Percentiles rank a stretch among this genome's conserved stretches.
phyloP scores from a whole-genome alignment of 2,113 vertebrate species.

The Ammodramus savannarum region DNA sequence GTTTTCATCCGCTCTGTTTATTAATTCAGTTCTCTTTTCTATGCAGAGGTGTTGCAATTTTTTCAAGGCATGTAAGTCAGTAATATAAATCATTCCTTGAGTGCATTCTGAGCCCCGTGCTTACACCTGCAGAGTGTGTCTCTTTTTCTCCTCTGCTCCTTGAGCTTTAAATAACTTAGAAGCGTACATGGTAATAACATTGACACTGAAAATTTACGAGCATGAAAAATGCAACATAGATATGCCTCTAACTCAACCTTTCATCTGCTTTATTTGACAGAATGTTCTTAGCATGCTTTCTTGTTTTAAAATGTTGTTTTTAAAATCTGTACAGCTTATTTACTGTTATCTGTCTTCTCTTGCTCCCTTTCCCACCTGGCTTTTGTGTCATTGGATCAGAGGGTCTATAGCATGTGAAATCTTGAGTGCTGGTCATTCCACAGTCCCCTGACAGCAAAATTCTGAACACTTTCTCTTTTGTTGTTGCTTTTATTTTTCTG shows the following conservation, averaged over 20 bases:
- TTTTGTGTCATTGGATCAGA: neutral
- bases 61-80: conserved; percentile 7
- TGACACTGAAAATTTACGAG: neutral
- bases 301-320: neutral
- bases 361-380: neutral
- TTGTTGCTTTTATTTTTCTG: neutral
- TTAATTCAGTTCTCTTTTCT: neutral
- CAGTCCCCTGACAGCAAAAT: neutral
- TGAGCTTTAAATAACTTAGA: conserved; percentile 11
- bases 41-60: neutral
- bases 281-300: neutral
- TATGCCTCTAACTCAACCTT: neutral
- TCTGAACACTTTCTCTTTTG: neutral
- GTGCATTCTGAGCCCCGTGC: neutral
- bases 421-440: neutral
- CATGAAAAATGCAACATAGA: conserved; percentile 19
- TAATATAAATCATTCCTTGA: conserved; percentile 20
- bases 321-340: neutral
- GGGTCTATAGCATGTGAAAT: neutral
- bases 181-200: neutral
- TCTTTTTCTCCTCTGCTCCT: neutral
- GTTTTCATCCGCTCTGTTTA: neutral
- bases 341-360: neutral
- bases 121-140: neutral
- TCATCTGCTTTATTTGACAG: conserved; percentile 1